These are phyloP conservation scores for Diachasmimorpha longicaudata DNA, from an alignment of 1,140 invertebrate species.

Conservation along the genomic window DNA sequence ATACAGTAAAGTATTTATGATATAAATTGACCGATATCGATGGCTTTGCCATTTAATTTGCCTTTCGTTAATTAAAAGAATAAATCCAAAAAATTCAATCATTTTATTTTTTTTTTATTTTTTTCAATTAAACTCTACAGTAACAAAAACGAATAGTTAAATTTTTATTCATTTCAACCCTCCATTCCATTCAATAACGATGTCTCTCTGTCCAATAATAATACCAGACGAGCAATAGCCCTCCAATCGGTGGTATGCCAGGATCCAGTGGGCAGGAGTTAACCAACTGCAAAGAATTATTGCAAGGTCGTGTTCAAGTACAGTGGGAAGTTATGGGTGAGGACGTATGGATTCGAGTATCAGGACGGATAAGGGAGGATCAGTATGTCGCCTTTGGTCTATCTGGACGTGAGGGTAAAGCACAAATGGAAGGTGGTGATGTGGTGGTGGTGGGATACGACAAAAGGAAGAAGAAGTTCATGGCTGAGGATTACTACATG, in stretches of 20 bases:
- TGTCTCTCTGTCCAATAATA: not conserved
- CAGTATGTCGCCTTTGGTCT: constrained; percentile 90
- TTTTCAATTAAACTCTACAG: no score
- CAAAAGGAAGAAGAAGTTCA: constrained; percentile 70
- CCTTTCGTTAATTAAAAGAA: no score
- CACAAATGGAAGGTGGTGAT: constrained; percentile 81
- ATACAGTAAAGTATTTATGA: no score
- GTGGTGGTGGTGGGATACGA: constrained; percentile 85
- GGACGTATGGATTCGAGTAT: constrained; percentile 76
- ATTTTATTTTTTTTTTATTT: no score
- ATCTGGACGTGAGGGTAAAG: constrained; percentile 74
- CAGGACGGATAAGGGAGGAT: constrained; percentile 78
- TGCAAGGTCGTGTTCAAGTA: constrained; percentile 79
- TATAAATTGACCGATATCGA: no score
- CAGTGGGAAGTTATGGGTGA: constrained; percentile 80
- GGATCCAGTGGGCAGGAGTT: constrained; percentile 56
- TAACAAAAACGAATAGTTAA: no score
- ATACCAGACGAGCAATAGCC: constrained; percentile 71
- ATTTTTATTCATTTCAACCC: no score
- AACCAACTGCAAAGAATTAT: constrained; percentile 80
- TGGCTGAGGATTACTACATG: constrained; percentile 85
- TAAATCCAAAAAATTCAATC: no score
- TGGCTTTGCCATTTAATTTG: no score
- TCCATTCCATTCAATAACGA: constrained; percentile 7
- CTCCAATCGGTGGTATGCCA: constrained; percentile 62